A percentile compares a stretch with the other conserved stretches of the same genome.
Conservation (phyloP, 1,140 invertebrate species). For the Cephus cinctus region DNA sequence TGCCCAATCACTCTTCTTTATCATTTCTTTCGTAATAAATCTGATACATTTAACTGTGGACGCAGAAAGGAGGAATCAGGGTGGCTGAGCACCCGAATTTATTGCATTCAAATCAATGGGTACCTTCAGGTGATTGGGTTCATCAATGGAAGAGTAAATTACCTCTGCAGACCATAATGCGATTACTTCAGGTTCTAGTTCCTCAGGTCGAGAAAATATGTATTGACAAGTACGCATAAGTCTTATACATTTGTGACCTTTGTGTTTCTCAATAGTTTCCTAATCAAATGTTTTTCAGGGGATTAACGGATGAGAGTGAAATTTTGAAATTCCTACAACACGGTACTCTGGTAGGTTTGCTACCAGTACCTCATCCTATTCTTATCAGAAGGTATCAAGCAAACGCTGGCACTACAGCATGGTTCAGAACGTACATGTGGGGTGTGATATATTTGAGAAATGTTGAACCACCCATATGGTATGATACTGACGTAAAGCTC, state of each 20-base stretch:
- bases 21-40: background rate
- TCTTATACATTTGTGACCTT: no score
- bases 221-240: slow-evolving; percentile 91
- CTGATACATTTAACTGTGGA: slow-evolving; percentile 9
- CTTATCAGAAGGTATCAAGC: slow-evolving; percentile 98
- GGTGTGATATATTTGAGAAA: slow-evolving; percentile 98
- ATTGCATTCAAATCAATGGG: slow-evolving; percentile 63
- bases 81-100: slow-evolving; percentile 41
- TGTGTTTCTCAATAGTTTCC: no score
- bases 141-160: slow-evolving; percentile 95
- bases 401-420: slow-evolving; percentile 96
- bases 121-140: slow-evolving; percentile 91
- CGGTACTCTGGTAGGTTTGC: slow-evolving; percentile 94
- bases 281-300: slow-evolving; percentile 77
- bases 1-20: background rate
- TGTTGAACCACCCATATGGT: slow-evolving; percentile 98
- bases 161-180: slow-evolving; percentile 98
- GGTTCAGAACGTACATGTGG: slow-evolving; percentile 99
- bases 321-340: slow-evolving; percentile 99
- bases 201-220: slow-evolving; percentile 99
- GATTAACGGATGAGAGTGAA: slow-evolving; percentile 98
- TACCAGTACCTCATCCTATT: slow-evolving; percentile 99
- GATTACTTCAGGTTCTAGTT: slow-evolving; percentile 95
- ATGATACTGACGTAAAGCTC: slow-evolving; percentile 97
- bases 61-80: slow-evolving; percentile 53